Evolutionary conservation across 92 coral and sea anemone species (phyloP).

Genomic region (Phenganax subtilis): DNA sequence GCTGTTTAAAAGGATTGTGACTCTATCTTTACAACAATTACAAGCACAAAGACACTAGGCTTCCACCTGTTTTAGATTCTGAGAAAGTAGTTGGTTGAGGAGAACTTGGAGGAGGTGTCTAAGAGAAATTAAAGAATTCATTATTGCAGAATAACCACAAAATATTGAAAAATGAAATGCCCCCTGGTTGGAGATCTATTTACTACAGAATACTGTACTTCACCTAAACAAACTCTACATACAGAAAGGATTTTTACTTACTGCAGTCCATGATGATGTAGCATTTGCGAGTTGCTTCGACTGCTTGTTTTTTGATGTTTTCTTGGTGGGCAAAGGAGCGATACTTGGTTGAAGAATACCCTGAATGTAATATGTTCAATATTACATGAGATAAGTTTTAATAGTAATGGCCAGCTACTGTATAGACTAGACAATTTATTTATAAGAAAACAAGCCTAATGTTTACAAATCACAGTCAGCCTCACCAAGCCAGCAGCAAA

Average conservation of each 20-base stretch:
- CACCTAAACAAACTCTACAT: not conserved
- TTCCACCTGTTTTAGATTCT: conserved; percentile 30
- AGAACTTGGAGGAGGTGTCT: conserved; percentile 5
- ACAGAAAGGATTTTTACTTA: not conserved
- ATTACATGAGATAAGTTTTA: not conserved
- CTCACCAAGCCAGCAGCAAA: conserved; percentile 73
- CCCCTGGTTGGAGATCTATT: no score
- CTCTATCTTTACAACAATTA: no score
- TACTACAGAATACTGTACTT: not conserved
- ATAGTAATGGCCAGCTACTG: not conserved
- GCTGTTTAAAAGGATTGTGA: no score
- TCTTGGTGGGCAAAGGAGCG: conserved; percentile 50
- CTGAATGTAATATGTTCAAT: conserved; percentile 34
- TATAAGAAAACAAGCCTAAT: not conserved
- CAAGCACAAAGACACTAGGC: not conserved
- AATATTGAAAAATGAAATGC: no score
- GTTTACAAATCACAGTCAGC: not conserved
- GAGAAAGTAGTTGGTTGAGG: conserved; percentile 12
- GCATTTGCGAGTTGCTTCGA: not conserved
- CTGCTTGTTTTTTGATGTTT: conserved; percentile 35
- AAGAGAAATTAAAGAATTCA: not conserved
- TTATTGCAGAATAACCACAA: not conserved
- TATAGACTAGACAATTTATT: no score
- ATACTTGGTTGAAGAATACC: conserved; percentile 78
- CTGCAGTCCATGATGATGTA: not conserved